These are phyloP conservation scores for Drosophila erecta DNA, from an alignment of 1,140 invertebrate species.

Conservation along the genomic window DNA sequence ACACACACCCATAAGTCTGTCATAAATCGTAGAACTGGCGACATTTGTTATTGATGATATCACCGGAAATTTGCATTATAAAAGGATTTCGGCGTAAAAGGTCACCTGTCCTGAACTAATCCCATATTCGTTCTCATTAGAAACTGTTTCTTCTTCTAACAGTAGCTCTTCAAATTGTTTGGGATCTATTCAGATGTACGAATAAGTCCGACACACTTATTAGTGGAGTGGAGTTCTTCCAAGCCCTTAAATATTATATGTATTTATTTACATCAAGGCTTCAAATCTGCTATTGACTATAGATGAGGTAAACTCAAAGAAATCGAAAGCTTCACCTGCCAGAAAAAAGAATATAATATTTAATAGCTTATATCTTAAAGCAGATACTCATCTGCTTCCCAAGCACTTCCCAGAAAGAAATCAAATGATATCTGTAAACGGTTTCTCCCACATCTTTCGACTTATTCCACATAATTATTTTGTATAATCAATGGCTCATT, in stretches of 20 bases:
- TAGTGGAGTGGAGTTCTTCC: not conserved
- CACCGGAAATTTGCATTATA: constrained; percentile 69
- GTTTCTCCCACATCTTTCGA: not conserved
- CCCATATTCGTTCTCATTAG: constrained; percentile 52
- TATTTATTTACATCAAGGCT: too few species aligned
- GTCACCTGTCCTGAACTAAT: constrained; percentile 51
- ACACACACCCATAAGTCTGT: constrained; percentile 46
- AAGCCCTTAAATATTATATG: too few species aligned
- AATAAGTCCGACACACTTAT: constrained; percentile 1
- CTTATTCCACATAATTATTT: constrained; percentile 47
- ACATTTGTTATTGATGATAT: constrained; percentile 70
- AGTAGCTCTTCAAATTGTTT: constrained; percentile 37
- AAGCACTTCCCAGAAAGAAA: not conserved
- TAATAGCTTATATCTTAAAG: not conserved
- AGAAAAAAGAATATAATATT: not conserved
- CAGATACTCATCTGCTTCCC: not conserved
- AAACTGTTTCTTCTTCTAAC: constrained; percentile 25
- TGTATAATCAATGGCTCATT: constrained; percentile 60
- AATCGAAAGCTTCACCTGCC: too few species aligned
- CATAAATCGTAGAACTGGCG: constrained; percentile 70
- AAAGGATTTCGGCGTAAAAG: constrained; percentile 56
- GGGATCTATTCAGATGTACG: constrained; percentile 11
- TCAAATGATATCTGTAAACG: constrained; percentile 1
- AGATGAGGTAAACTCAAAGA: too few species aligned
- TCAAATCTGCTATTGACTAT: too few species aligned